A percentile compares a stretch with the other conserved stretches of the same genome.
phyloP scores from a whole-genome alignment of 2,797 vertebrate species.

The Anguilla anguilla region DNA sequence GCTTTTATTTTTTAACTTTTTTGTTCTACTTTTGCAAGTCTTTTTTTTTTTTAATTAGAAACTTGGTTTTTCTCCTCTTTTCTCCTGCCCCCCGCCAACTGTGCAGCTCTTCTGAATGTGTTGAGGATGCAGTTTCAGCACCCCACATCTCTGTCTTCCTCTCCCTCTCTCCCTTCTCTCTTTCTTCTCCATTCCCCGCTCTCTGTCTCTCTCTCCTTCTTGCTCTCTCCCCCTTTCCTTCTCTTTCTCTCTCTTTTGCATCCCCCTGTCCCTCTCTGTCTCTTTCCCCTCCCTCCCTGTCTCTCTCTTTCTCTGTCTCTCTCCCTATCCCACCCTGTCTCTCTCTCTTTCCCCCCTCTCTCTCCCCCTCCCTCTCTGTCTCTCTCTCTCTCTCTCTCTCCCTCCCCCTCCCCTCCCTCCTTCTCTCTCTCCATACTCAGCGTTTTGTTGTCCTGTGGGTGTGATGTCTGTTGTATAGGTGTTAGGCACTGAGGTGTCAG shows the following conservation, averaged over 20 bases:
- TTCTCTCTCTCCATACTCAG: conserved; percentile 72
- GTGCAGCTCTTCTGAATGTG: conserved; percentile 77
- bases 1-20: not conserved
- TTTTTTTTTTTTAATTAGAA: conserved; percentile 66
- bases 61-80: conserved; percentile 55
- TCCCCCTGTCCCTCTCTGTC: conserved; percentile 42
- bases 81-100: conserved; percentile 48
- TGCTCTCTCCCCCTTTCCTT: not conserved
- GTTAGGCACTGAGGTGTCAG: conserved; percentile 81
- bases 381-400: conserved; percentile 35
- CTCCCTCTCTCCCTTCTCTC: conserved; percentile 50
- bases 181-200: not conserved
- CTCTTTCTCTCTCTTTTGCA: conserved; percentile 40
- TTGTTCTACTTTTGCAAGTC: conserved; percentile 67
- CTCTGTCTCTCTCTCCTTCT: not conserved
- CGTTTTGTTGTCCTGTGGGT: conserved; percentile 79
- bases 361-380: too few species aligned
- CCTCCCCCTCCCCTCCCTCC: conserved; percentile 45
- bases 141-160: conserved; percentile 53
- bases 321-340: too few species aligned
- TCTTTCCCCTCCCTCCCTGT: not conserved
- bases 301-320: conserved; percentile 54
- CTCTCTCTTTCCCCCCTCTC: too few species aligned
- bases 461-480: conserved; percentile 77
- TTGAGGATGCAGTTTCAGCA: conserved; percentile 76